These are phyloP conservation scores for Drosophila prosaltans DNA, from an alignment of 1,140 invertebrate genomes.

Conservation along the genomic window DNA sequence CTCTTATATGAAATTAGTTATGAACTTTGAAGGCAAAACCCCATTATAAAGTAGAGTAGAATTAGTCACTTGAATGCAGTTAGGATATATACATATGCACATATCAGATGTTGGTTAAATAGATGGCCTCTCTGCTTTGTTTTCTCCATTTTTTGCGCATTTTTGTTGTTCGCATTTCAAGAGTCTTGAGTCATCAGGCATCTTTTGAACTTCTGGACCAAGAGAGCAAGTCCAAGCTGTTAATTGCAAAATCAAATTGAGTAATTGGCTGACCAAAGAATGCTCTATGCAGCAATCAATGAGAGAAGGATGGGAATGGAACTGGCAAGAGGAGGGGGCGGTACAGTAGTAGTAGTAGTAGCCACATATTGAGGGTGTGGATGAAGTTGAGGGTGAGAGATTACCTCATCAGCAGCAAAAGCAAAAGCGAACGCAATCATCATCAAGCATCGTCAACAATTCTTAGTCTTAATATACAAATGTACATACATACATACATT, in stretches of 20 bases:
- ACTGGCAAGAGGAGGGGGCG: no score
- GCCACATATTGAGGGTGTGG: no score
- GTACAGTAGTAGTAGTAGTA: no score
- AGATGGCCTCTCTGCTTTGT: not conserved
- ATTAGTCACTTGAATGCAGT: no score
- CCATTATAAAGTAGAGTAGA: no score
- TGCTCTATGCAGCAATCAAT: conserved; percentile 27
- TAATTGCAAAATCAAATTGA: conserved; percentile 77
- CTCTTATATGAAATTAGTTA: no score
- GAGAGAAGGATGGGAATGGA: not conserved
- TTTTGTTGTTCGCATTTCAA: conserved; percentile 1
- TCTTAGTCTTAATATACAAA: conserved; percentile 48
- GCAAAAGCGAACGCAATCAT: conserved; percentile 22
- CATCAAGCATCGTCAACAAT: conserved; percentile 45
- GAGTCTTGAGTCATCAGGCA: conserved; percentile 16
- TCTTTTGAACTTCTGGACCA: conserved; percentile 9
- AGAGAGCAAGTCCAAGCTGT: conserved; percentile 51
- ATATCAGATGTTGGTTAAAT: no score
- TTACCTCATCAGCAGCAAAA: conserved; percentile 62
- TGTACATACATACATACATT: no score
- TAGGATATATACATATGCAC: no score
- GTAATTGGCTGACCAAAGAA: conserved; percentile 52
- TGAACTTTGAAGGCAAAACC: no score
- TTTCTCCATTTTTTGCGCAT: not conserved
- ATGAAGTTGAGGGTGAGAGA: conserved; percentile 27